Evolutionary conservation across 2,797 vertebrate species (phyloP), one percentile per base, ranked within the genome.

Genomic region (Macroramphosus scolopax): DNA sequence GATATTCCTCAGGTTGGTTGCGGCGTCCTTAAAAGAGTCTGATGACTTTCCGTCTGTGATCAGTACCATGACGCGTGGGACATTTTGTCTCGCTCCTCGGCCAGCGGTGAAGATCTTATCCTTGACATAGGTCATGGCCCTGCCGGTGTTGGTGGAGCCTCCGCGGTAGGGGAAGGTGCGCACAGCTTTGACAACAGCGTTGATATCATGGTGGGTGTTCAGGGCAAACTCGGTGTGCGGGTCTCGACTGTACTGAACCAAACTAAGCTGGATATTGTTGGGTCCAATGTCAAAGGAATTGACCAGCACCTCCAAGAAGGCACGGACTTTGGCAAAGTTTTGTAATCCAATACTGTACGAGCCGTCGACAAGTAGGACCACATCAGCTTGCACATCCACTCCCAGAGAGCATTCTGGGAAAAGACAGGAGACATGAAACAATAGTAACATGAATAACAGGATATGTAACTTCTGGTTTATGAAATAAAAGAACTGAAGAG

Each of bases 21-120:
- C 95, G 8, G 96, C 90, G 40, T 93, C 91, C 89, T 92, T 94
- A 78, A 99, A 99, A 36, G 95, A 95, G 75, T 99, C 97, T 0
- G 97, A 99, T 0, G 97, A 98, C 70, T 99, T 98, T 59, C 97
- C 97, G 3, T 99, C 97, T 2, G 97, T 99, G 78, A 99, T 98
- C 72, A 99, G 93, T 74, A 99, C 97, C 97, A 96, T 98, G 78
- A 99, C 93, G 9, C 95, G 92, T 0, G 97, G 96, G 1, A 98
- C 93, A 3, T 97, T 94, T 45, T 81, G 59, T 72, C 97, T 93
- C 3, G 97, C 95, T 12, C 97, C 97, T 47, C 92, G 94, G 62
- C 63, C 63, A 26, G 82, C 9, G 45, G 94, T 68, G 52, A 96
- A 96, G 72, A 99, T 93, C 82, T 94, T 97, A 65, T 98, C 95